Evolutionary conservation across 2,888 invertebrate genomes (phyloP), one percentile per base, ranked within the genome.

Genomic region (Mycalesis mineus): DNA sequence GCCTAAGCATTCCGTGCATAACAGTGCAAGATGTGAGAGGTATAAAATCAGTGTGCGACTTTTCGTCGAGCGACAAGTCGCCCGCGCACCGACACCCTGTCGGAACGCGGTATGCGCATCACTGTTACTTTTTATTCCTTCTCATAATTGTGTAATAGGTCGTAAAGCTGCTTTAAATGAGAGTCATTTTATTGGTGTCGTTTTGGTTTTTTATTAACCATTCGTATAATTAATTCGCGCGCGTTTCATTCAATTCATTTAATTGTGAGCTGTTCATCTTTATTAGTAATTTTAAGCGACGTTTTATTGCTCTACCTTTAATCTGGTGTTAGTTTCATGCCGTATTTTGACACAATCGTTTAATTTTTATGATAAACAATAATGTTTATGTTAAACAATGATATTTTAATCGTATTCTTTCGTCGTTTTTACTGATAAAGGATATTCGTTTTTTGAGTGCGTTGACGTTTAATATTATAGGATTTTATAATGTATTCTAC

Each of bases 71-170:
- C 17, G 22, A 22, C 4, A 31, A 22, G 22, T 40, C 15, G 47
- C 15, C 15, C 6, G 33, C 14, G 15, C 13, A 40, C 22, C 47
- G 29, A 42, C 2, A 14, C 29, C 9, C 5, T 22, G 5, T 22
- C 22, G 22, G 22, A 5, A 22, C 22, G 22, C 22, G 22, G 22
- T 5, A 22, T 22, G 22, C 22, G 22, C 22, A 22, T 22, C 22
- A 22, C 22, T 45, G 29, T 41, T 33, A 33, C 29, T 42, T 52
- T 33, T 52, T 52, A 14, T 42, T 13, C 36, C 31, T 33, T 15
- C 33, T 36, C 13, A 33, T 47, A 42, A 41, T 52, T 52, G 52
- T 52, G 42, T 52, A 52, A 52, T 52, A 44, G 52, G 33, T 52
- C 52, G 52, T 52, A 52, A 52, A 42, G 33, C 42, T 33, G 47